Percentiles rank a stretch among this genome's conserved stretches.
Evolutionary conservation across 2,888 invertebrate genomes (phyloP).

Genomic region (Amblyjoppa proteus): DNA sequence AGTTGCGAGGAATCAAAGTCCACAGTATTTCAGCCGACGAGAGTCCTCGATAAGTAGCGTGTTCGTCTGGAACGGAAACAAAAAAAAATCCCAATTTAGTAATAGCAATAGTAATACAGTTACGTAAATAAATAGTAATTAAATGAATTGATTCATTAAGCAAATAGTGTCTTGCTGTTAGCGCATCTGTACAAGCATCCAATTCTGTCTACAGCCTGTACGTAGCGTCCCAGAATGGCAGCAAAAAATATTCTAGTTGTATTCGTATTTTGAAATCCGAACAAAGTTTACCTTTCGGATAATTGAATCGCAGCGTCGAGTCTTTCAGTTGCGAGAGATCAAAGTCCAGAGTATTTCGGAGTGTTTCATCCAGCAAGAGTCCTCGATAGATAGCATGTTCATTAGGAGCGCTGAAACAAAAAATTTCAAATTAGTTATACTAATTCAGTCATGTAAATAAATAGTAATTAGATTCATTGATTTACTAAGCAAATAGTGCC

Average conservation of each 20-base stretch:
- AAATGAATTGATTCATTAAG: neutral
- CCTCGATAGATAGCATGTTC: neutral
- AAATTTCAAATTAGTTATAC: too few relatives aligned
- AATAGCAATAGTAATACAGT: too few relatives aligned
- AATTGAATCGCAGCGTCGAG: neutral
- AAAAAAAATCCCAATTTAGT: too few relatives aligned
- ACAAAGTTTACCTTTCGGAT: neutral
- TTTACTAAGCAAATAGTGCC: slow-evolving; percentile 44
- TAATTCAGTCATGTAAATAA: too few relatives aligned
- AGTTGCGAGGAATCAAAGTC: slow-evolving; percentile 3
- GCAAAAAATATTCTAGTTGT: neutral
- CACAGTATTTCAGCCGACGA: neutral
- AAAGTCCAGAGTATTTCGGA: neutral
- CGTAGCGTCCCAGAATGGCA: neutral
- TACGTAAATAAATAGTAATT: too few relatives aligned
- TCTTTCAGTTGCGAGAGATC: neutral
- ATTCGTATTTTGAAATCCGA: slow-evolving; percentile 8
- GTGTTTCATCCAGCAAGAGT: neutral
- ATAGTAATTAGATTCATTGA: too few relatives aligned
- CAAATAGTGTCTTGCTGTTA: slow-evolving; percentile 49
- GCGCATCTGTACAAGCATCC: slow-evolving; percentile 48
- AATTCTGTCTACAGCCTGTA: slow-evolving; percentile 28
- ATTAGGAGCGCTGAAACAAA: too few relatives aligned
- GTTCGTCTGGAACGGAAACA: too few relatives aligned
- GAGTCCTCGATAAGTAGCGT: neutral